phyloP scores from a whole-genome alignment of 2,113 vertebrate genomes.

The Actenoides lindsayi region DNA sequence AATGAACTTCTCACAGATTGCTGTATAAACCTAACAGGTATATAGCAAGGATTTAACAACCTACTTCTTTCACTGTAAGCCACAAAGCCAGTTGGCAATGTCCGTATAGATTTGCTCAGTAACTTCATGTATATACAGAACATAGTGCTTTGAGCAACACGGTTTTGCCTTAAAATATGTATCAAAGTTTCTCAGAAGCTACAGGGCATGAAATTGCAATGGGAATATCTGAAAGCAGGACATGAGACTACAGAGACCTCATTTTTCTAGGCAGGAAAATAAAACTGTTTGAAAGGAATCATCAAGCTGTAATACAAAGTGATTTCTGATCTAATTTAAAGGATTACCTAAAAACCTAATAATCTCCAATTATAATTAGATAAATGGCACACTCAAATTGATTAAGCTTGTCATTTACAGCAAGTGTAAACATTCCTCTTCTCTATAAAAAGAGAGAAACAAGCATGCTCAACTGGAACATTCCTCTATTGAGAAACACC shows the following conservation, averaged over 20 bases:
- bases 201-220: neutral
- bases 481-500: neutral
- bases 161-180: neutral
- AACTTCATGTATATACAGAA: neutral
- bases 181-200: neutral
- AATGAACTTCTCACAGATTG: neutral
- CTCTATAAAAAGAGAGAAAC: neutral
- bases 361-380: slow-evolving; percentile 22
- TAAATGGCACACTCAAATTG: slow-evolving; percentile 22
- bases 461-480: neutral
- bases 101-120: neutral
- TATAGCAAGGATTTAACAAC: neutral
- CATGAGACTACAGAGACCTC: neutral
- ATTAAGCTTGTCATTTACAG: slow-evolving; percentile 33
- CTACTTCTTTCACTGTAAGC: neutral
- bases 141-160: neutral
- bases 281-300: neutral
- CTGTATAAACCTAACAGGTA: neutral
- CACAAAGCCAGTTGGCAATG: neutral
- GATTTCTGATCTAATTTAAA: slow-evolving; percentile 40
- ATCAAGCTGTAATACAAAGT: neutral
- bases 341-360: slow-evolving; percentile 45
- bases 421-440: neutral
- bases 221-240: neutral
- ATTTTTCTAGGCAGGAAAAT: neutral